phyloP scores from a whole-genome alignment of 2,797 vertebrate species.

The Anniella stebbinsi region DNA sequence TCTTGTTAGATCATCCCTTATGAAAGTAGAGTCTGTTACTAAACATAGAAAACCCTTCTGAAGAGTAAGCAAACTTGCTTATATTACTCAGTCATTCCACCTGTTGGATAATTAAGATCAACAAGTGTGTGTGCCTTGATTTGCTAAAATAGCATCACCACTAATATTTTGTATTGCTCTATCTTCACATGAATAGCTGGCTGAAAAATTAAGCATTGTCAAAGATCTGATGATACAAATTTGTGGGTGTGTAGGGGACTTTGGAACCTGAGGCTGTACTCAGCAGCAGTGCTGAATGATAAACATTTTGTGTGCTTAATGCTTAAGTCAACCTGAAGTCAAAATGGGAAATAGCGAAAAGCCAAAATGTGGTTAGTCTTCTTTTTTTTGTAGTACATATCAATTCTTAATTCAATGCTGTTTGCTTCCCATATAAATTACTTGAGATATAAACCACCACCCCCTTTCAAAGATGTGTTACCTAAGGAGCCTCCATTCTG shows the following conservation, averaged over 20 bases:
- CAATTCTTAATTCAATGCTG: not conserved
- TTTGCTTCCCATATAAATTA: slow-evolving; percentile 1
- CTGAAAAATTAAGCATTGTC: not conserved
- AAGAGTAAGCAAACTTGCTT: not conserved
- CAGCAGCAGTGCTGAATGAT: not conserved
- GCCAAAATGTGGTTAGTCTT: not conserved
- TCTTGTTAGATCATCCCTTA: not conserved
- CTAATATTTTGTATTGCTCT: not conserved
- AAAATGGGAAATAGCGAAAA: not conserved
- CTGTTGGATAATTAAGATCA: not conserved
- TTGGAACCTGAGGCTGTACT: not conserved
- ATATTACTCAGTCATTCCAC: not conserved
- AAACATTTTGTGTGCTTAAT: not conserved
- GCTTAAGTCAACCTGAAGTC: not conserved
- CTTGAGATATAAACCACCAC: not conserved
- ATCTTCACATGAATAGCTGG: not conserved
- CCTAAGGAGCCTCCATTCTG: not conserved
- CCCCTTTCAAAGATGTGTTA: not conserved
- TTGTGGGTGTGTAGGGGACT: not conserved
- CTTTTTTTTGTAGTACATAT: not conserved
- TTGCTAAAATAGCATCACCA: not conserved
- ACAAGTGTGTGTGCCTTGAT: not conserved
- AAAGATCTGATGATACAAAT: not conserved
- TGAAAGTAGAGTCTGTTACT: not conserved
- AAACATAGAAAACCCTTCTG: not conserved